phyloP scores from a whole-genome alignment of 2,113 vertebrate species.

The Tringa solitaria region DNA sequence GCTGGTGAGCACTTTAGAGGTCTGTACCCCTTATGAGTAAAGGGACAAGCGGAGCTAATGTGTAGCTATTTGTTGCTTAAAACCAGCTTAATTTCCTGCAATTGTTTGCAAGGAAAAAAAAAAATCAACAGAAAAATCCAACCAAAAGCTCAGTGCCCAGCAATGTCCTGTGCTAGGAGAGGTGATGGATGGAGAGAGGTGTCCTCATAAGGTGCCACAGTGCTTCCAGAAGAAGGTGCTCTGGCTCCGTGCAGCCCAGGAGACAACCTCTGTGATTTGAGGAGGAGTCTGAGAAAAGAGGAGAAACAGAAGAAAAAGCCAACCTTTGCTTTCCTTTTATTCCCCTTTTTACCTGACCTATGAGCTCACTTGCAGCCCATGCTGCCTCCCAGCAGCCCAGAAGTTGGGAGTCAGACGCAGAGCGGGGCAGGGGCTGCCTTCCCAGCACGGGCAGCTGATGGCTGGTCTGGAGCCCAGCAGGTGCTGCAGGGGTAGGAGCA shows the following conservation, averaged over 20 bases:
- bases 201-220: fast-evolving
- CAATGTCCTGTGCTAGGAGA: background rate
- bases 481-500: background rate
- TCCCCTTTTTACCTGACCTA: background rate
- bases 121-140: background rate
- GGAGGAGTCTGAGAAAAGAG: background rate
- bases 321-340: fast-evolving
- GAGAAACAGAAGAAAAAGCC: background rate
- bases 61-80: background rate
- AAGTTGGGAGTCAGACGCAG: fast-evolving
- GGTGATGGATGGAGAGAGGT: background rate
- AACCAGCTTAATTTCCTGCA: background rate
- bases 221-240: background rate
- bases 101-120: background rate
- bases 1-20: fast-evolving
- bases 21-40: background rate
- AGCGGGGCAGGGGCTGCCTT: fast-evolving
- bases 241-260: background rate
- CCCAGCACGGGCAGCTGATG: background rate
- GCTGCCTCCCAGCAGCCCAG: background rate
- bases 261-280: background rate
- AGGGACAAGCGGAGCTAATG: background rate
- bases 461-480: background rate
- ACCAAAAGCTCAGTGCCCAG: background rate
- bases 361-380: fast-evolving